Evolutionary conservation across 2,113 vertebrate species (phyloP), one percentile per base, ranked within the genome.

Genomic region (Nerophis ophidion): DNA sequence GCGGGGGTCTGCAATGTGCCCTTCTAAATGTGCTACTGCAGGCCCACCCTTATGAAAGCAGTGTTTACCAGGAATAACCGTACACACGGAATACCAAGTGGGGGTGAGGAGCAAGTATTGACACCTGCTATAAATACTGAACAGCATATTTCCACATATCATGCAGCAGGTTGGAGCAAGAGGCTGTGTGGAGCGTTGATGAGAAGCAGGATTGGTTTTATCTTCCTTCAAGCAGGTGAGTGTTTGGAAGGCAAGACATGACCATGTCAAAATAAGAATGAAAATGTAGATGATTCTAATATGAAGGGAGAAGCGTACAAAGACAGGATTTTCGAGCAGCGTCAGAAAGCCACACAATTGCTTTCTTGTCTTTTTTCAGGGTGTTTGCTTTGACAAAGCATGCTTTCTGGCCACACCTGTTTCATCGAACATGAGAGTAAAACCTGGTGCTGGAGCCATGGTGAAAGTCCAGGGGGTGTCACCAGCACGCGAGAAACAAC

Each of bases 401-500:
- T 79, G 82, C 81, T 67, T 61, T 81, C 61, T 67, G 74, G 61
- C 61, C 87, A 88, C 81, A 89, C 87, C 87, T 87, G 81, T 60
- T 67, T 8, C 58, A 60, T 81, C 52, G 44, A 82, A 80, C 63
- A 68, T 5, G 68, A 81, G 36, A 65, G 75, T 69, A 72, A 59
- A 72, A 72, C 57, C 70, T 61, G 75, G 48, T 74, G 71, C 80
- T 75, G 86, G 42, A 77, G 72, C 60, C 60, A 72, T 79, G 63
- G 48, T 69, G 83, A 50, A 77, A 67, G 57, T 83, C 87, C 84
- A 80, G 61, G 53, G 60, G 60, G 65, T 73, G 80, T 66, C 79
- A 79, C 51, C 82, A 79, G 65, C 72, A 73, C 74, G 73, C 57
- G 17, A 66, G 71, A 85, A 69, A 87, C 78, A 82, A 76, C 60